Evolutionary conservation across 2,797 vertebrate genomes (phyloP), one percentile per base, ranked within the genome.

Genomic region (Argya squamiceps): DNA sequence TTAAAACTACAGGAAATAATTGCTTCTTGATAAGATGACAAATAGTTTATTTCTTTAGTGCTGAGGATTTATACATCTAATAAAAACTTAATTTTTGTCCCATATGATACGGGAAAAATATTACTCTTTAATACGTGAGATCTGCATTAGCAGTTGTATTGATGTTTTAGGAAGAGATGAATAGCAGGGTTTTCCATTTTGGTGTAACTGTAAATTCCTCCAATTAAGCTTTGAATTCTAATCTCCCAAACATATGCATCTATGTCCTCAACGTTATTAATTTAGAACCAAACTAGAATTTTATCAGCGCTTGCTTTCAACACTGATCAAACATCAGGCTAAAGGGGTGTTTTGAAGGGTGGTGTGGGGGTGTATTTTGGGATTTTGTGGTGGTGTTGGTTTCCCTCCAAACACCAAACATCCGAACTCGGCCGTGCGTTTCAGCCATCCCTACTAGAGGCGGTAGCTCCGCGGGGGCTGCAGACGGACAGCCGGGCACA

Each of bases 381-480:
- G 8, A 4, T 36, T 47, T 22, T 17, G 24, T 2, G 4, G 10
- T 2, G 12, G 12, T 0, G 27, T 9, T 6, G 32, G 2, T 9
- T 60, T 58, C 8, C 29, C 62, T 70, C 49, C 36, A 24, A 43
- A 49, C 1, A 15, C 47, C 12, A 16, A 63, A 18, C 24, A 41
- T 1, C 30, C n/a, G 1, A 76, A 41, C 36, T 24, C 2, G 29
- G 7, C 5, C 2, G 10, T 3, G 62, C 24, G 4, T 16, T 39
- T 3, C 60, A 4, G 84, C 46, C 65, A 3, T 2, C 32, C 43
- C 8, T 4, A 6, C 0, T 30, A 3, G 14, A 18, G n/a, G 82
- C 44, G 8, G 39, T 0, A 12, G 27, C 52, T 8, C 24, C 60
- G 2, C 47, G 15, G 37, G 30, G 32, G 75, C 60, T 15, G 12